These are phyloP conservation scores for Marronus borbonicus DNA, from an alignment of 2,888 invertebrate species.

Conservation along the genomic window DNA sequence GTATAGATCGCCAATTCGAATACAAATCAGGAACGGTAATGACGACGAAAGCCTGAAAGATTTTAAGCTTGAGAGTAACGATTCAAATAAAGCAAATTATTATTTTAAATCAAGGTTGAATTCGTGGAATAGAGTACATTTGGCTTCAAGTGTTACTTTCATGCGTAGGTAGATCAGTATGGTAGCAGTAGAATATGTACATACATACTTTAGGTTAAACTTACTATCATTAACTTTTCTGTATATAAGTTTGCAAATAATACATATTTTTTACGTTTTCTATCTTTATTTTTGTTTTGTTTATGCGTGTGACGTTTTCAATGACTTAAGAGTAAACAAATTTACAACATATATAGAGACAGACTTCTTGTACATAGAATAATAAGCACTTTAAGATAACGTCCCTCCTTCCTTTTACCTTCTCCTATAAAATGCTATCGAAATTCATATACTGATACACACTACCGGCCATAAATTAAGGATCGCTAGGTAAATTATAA, in stretches of 20 bases:
- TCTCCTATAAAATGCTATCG: no score
- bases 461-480: no score
- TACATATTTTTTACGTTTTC: slow-evolving; percentile 35
- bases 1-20: slow-evolving; percentile 20
- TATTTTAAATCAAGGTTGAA: slow-evolving; percentile 34
- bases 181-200: slow-evolving; percentile 19
- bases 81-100: slow-evolving; percentile 15
- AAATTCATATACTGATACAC: no score
- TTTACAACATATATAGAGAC: no score
- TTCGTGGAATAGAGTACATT: slow-evolving; percentile 47
- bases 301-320: no score
- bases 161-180: slow-evolving; percentile 46
- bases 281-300: slow-evolving; percentile 9
- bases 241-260: slow-evolving; percentile 39
- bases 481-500: no score
- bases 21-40: slow-evolving; percentile 41
- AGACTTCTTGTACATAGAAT: no score
- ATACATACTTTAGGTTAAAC: slow-evolving; percentile 30
- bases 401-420: no score
- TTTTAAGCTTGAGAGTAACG: slow-evolving; percentile 4
- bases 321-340: no score
- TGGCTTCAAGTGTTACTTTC: slow-evolving; percentile 49
- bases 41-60: slow-evolving; percentile 20
- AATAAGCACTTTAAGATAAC: no score
- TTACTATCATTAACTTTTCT: slow-evolving; percentile 27